Evolutionary conservation across 2,888 invertebrate genomes (phyloP).

Genomic region (Leucophora obtusa): DNA sequence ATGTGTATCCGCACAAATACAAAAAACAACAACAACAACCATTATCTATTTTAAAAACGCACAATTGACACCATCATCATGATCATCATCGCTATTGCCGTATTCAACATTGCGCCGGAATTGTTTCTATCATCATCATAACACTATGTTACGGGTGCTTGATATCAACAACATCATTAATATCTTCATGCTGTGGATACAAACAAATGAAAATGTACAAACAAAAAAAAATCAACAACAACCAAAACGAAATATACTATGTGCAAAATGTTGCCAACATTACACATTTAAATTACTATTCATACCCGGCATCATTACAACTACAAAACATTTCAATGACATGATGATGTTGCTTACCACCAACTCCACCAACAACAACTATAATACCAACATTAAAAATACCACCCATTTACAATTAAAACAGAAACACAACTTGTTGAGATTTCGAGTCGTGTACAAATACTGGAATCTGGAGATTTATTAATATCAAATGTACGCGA

Average conservation of each 20-base stretch:
- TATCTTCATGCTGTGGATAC: constrained; percentile 22
- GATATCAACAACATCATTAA: constrained; percentile 36
- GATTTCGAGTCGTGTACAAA: constrained; percentile 88
- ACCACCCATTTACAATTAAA: constrained; percentile 48
- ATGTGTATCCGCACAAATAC: constrained; percentile 46
- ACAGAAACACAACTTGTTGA: constrained; percentile 83
- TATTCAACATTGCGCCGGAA: constrained; percentile 29
- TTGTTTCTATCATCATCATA: constrained; percentile 35
- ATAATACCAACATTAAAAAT: neutral
- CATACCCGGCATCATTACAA: neutral
- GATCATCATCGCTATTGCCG: constrained; percentile 14
- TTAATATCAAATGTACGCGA: constrained; percentile 91
- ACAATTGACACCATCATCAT: constrained; percentile 26
- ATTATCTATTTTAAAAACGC: constrained; percentile 25
- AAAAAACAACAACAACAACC: constrained; percentile 46
- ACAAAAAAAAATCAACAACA: constrained; percentile 25
- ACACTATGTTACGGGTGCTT: constrained; percentile 35
- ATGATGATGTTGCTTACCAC: constrained; percentile 10
- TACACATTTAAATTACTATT: constrained; percentile 20
- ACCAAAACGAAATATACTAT: constrained; percentile 14
- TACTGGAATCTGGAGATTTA: constrained; percentile 91
- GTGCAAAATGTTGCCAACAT: constrained; percentile 43
- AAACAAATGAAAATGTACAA: neutral
- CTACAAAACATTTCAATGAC: constrained; percentile 2
- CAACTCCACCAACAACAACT: neutral